Evolutionary conservation across 2,797 vertebrate species (phyloP).

Genomic region (Dryobates pubescens): DNA sequence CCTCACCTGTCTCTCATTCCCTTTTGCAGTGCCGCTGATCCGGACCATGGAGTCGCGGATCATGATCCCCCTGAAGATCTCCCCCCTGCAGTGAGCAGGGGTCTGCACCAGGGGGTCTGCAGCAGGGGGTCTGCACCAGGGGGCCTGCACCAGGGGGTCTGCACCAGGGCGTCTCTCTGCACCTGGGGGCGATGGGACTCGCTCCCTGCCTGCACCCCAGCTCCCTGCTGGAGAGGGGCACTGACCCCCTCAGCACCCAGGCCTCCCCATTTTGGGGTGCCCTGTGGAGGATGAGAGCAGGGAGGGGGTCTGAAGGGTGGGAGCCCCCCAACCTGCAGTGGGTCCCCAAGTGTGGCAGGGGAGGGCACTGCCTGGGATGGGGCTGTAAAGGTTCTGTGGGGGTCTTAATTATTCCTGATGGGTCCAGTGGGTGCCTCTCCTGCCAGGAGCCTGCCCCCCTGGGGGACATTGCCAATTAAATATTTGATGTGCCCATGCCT

Average conservation of each 20-base stretch:
- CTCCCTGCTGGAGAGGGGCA: not conserved
- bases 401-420: not conserved
- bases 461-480: constrained; percentile 19
- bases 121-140: fast-evolving
- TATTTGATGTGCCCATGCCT: constrained; percentile 4
- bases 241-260: not conserved
- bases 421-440: not conserved
- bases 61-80: constrained; percentile 93
- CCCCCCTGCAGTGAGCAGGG: constrained; percentile 86
- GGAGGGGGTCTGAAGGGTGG: not conserved
- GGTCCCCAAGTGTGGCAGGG: not conserved
- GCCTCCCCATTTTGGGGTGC: not conserved
- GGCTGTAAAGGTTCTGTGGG: not conserved
- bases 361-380: not conserved
- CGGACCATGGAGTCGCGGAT: constrained; percentile 94
- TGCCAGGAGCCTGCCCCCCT: not conserved
- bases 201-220: not conserved
- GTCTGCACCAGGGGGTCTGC: too few relatives aligned
- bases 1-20: not conserved
- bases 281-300: not conserved
- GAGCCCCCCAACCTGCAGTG: not conserved
- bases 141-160: fast-evolving
- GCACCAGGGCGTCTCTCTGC: fast-evolving
- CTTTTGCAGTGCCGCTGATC: constrained; percentile 88
- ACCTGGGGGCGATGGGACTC: not conserved